These are phyloP conservation scores for Barnardius zonarius DNA, from an alignment of 2,113 vertebrate species.

Conservation along the genomic window DNA sequence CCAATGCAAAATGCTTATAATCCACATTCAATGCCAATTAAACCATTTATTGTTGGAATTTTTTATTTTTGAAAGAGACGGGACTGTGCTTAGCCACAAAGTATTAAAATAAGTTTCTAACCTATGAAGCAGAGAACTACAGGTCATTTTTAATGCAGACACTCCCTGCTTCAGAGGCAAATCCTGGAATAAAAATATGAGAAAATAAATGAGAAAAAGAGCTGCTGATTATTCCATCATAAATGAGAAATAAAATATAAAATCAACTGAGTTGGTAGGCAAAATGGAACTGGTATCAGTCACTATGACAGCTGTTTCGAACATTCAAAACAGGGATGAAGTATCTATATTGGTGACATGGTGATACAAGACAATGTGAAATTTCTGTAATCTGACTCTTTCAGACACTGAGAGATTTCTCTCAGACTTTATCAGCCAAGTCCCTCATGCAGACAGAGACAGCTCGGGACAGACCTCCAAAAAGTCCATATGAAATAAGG, in stretches of 20 bases:
- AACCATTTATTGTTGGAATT: constrained; percentile 60
- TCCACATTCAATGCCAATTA: constrained; percentile 83
- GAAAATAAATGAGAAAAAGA: constrained; percentile 96
- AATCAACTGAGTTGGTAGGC: constrained; percentile 73
- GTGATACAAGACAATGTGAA: neutral
- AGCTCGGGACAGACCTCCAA: neutral
- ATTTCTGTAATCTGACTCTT: neutral
- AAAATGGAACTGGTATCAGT: constrained; percentile 84
- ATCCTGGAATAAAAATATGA: constrained; percentile 99
- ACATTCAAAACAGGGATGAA: constrained; percentile 20
- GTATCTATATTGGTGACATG: neutral
- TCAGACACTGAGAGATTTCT: neutral
- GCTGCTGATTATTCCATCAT: constrained; percentile 92
- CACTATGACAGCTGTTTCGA: constrained; percentile 20
- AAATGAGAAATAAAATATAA: constrained; percentile 80
- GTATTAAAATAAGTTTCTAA: constrained; percentile 99
- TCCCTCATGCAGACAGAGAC: neutral
- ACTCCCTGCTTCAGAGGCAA: constrained; percentile 99
- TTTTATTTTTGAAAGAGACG: constrained; percentile 72
- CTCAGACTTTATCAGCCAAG: neutral
- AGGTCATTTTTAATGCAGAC: constrained; percentile 99
- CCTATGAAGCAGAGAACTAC: constrained; percentile 99
- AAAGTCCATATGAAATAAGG: neutral
- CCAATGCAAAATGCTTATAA: constrained; percentile 73
- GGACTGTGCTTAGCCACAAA: constrained; percentile 99